These are phyloP conservation scores for Drosophila punjabiensis DNA, from an alignment of 1,140 invertebrate genomes.

Conservation along the genomic window DNA sequence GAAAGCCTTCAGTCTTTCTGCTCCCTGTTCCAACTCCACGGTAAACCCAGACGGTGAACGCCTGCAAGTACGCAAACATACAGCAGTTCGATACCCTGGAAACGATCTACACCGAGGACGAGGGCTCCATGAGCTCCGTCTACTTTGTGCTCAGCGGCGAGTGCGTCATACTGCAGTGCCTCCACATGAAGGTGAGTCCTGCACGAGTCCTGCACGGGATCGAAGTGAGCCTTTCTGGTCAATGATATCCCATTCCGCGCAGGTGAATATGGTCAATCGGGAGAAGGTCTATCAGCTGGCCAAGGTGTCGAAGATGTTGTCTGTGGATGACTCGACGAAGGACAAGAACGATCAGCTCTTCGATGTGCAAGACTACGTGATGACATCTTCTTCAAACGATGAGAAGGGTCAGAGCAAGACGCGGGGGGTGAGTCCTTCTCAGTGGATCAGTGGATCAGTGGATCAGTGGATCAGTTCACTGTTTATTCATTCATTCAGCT, in stretches of 20 bases:
- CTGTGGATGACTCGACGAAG: neutral
- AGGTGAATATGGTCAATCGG: slow-evolving; percentile 22
- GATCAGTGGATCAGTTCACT: too few relatives aligned
- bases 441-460: too few relatives aligned
- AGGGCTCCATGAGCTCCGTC: slow-evolving; percentile 61
- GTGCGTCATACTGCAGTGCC: slow-evolving; percentile 77
- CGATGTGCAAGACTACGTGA: slow-evolving; percentile 13
- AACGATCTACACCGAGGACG: slow-evolving; percentile 73
- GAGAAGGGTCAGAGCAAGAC: slow-evolving; percentile 15
- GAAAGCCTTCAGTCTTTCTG: too few relatives aligned
- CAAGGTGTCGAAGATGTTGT: neutral
- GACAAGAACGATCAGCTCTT: neutral
- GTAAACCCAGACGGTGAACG: slow-evolving; percentile 47
- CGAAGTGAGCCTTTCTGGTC: too few relatives aligned
- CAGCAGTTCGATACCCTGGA: slow-evolving; percentile 70
- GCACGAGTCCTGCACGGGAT: neutral
- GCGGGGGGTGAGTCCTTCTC: slow-evolving; percentile 11
- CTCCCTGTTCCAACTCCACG: too few relatives aligned
- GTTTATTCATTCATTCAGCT: neutral
- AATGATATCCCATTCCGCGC: too few relatives aligned
- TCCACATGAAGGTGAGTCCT: slow-evolving; percentile 65
- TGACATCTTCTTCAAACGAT: slow-evolving; percentile 31
- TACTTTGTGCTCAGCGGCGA: slow-evolving; percentile 82
- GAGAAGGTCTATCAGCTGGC: slow-evolving; percentile 25
- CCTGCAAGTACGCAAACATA: slow-evolving; percentile 59